phyloP scores from a whole-genome alignment of 35 echinoderm and acorn worm genomes.

The Holothuria glaberrima region DNA sequence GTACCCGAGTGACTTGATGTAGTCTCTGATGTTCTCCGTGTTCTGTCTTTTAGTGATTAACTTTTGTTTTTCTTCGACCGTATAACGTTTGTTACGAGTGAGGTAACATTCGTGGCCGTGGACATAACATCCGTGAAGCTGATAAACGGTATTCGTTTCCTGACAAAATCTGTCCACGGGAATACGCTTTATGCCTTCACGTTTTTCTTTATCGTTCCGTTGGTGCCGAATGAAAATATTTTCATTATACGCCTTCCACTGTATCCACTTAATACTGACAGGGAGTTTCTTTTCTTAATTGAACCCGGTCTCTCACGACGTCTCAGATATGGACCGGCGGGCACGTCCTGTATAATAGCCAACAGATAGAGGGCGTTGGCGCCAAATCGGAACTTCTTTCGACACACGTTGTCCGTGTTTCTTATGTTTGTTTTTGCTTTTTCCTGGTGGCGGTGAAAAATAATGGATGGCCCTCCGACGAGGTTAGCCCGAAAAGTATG shows the following conservation, averaged over 20 bases:
- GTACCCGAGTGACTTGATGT: neutral
- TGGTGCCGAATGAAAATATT: constrained; percentile 1
- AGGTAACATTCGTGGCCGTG: constrained; percentile 60
- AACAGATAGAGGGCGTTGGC: constrained; percentile 55
- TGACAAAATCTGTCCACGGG: constrained; percentile 1
- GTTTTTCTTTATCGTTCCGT: neutral
- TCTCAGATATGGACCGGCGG: constrained; percentile 20
- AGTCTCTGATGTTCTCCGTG: constrained; percentile 42
- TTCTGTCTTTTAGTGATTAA: constrained; percentile 16
- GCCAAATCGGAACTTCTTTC: constrained; percentile 35
- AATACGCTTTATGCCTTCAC: neutral
- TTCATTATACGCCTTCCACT: constrained; percentile 17
- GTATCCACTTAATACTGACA: constrained; percentile 29
- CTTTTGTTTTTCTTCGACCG: neutral
- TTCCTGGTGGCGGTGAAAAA: constrained; percentile 53
- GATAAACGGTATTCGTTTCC: constrained; percentile 44
- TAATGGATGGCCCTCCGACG: constrained; percentile 66
- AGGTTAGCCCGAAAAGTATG: constrained; percentile 43
- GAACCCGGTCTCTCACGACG: constrained; percentile 28
- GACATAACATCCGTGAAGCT: constrained; percentile 58
- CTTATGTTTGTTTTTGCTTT: constrained; percentile 15
- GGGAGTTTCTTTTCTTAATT: neutral
- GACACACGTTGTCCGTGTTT: neutral
- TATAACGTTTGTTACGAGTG: neutral
- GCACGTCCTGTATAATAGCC: constrained; percentile 60